Percentiles rank a stretch among this genome's conserved stretches.
Evolutionary conservation across 1,140 invertebrate species (phyloP).

Genomic region (Coenobita brevimanus): DNA sequence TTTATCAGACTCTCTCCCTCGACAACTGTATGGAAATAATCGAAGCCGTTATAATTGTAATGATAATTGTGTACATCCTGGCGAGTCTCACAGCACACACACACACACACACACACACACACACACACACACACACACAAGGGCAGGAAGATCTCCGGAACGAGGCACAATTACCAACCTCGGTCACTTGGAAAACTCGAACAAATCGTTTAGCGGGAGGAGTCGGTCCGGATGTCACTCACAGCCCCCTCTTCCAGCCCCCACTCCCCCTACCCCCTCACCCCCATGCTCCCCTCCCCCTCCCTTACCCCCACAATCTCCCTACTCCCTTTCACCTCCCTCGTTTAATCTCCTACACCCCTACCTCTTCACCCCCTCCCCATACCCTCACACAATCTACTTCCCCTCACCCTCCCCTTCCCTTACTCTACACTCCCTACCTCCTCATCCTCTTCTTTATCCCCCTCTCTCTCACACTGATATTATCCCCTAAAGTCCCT

Average conservation of each 20-base stretch:
- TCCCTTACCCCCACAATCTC: too few relatives aligned
- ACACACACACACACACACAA: neutral
- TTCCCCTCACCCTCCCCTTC: too few relatives aligned
- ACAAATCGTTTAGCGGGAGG: conserved; percentile 53
- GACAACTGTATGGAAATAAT: neutral
- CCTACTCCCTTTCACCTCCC: too few relatives aligned
- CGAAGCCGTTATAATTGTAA: neutral
- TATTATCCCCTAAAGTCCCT: too few relatives aligned
- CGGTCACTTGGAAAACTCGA: conserved; percentile 41
- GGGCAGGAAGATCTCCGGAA: conserved; percentile 10
- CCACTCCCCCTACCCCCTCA: neutral
- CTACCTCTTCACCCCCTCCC: too few relatives aligned
- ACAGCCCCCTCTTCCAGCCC: conserved; percentile 4
- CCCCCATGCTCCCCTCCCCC: neutral
- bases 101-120: conserved; percentile 35
- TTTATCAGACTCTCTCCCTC: too few relatives aligned
- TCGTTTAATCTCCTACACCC: too few relatives aligned
- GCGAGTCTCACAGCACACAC: too few relatives aligned
- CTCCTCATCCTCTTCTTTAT: too few relatives aligned
- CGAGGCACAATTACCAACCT: conserved; percentile 42
- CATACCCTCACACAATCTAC: too few relatives aligned
- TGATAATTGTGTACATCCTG: conserved; percentile 17
- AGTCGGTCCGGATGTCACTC: conserved; percentile 42
- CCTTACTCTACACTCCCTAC: too few relatives aligned
- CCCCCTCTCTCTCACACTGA: too few relatives aligned